Base-by-base conservation (phyloP, 2,888 invertebrate genomes). In the Drosophila longiperda region DNA sequence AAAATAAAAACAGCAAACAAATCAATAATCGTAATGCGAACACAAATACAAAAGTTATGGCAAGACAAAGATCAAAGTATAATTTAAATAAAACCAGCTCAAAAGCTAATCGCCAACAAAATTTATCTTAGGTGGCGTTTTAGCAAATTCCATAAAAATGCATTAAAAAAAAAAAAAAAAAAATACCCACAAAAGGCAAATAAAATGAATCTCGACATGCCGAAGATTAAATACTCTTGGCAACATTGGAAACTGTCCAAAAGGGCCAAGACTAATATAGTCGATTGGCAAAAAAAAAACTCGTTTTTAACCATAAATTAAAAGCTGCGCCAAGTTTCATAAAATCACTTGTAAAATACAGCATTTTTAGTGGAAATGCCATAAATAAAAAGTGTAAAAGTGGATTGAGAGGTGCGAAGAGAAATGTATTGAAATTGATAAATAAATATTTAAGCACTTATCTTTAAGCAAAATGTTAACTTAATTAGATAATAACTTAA, bases 401-500 rank as follows among this genome's bases (percentile, higher is more conserved):
- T 57, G 52, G 26, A 49, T 54, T 45, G 26, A 45, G 42, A 29
- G 42, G 42, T 50, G 36, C n/a, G 23, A 15, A 11, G 32, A 40
- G 11, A 40, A 15, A 33, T 26, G 67, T 71, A 73, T 69, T 65
- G 68, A 74, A 70, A 70, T 76, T 73, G 75, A 61, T 72, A 75
- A 77, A 80, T 78, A 81, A 88, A 89, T 89, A 84, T 86, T 82
- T 82, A 85, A 80, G 77, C 81, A 82, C 82, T 89, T 86, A 87
- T 89, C 88, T 82, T 80, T 83, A 84, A 83, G 89, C 88, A 86
- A 87, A 88, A 88, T 89, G 90, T 89, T 88, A 85, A 83, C 82
- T 91, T 90, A 91, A 91, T 91, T 90, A 89, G 89, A 89, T 90
- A 87, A 91, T 89, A 89, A 83, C 81, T 80, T 84, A 79, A 83